phyloP scores from a whole-genome alignment of 1,140 invertebrate genomes.

The Zaprionus taronus region DNA sequence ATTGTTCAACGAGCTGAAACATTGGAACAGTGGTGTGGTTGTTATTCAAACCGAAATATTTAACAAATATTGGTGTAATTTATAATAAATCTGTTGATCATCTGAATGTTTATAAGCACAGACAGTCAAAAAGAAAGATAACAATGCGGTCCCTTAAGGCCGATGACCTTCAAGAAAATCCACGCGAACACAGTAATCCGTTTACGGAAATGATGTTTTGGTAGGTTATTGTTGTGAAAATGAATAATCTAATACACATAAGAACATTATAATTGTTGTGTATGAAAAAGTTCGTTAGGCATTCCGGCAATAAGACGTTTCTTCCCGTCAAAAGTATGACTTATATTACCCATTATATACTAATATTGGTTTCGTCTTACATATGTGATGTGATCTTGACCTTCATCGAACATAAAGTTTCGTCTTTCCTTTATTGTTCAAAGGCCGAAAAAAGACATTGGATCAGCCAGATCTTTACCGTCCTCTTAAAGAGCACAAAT shows the following conservation, averaged over 20 bases:
- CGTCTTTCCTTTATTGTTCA: constrained; percentile 84
- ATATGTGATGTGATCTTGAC: not conserved
- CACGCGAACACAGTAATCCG: constrained; percentile 59
- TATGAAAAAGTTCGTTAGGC: too few relatives aligned
- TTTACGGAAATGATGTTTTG: constrained; percentile 61
- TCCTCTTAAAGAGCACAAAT: constrained; percentile 86
- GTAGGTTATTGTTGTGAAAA: constrained; percentile 47
- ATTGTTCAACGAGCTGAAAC: not conserved
- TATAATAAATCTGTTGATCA: not conserved
- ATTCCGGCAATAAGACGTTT: too few relatives aligned
- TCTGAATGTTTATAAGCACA: not conserved
- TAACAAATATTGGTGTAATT: not conserved
- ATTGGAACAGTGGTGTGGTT: not conserved
- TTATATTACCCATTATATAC: not conserved
- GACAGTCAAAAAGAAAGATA: not conserved
- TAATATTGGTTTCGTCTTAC: not conserved
- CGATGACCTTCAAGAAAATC: constrained; percentile 62
- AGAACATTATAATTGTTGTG: not conserved
- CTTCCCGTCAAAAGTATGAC: too few relatives aligned
- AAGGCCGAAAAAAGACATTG: constrained; percentile 85
- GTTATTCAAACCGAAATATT: not conserved
- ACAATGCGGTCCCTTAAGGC: constrained; percentile 58
- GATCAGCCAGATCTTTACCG: constrained; percentile 86
- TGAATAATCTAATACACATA: not conserved
- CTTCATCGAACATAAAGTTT: constrained; percentile 65